Evolutionary conservation across 2,888 invertebrate genomes (phyloP).

Genomic region (Agelastica alni): DNA sequence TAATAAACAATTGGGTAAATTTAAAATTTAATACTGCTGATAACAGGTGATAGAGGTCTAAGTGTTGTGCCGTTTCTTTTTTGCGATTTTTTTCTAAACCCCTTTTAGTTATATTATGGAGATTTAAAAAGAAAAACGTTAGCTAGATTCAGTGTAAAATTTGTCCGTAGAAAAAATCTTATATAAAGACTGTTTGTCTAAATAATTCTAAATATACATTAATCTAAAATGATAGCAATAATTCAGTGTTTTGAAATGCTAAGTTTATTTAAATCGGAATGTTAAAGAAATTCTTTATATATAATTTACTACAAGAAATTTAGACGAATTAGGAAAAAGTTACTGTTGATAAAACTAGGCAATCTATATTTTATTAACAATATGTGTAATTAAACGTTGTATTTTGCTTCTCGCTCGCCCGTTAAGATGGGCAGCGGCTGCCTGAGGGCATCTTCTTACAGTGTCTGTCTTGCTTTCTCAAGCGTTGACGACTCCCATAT

Average conservation of each 20-base stretch:
- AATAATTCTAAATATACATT: constrained; percentile 46
- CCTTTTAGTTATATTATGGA: constrained; percentile 20
- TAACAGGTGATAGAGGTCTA: no score
- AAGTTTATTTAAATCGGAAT: constrained; percentile 24
- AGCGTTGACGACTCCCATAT: no score
- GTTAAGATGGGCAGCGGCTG: no score
- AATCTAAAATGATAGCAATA: constrained; percentile 51
- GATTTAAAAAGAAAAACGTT: constrained; percentile 34
- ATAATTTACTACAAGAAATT: constrained; percentile 10
- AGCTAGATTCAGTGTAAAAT: constrained; percentile 45
- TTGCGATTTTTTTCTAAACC: constrained; percentile 20
- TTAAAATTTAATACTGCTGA: no score
- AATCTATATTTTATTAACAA: no score
- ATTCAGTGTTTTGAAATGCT: constrained; percentile 46
- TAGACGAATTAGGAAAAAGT: neutral
- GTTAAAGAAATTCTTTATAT: constrained; percentile 21
- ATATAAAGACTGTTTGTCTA: constrained; percentile 49
- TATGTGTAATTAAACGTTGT: no score
- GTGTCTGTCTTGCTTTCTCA: no score
- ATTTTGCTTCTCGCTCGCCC: no score
- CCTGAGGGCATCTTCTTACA: no score
- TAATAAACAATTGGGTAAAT: no score
- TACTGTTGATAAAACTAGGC: no score
- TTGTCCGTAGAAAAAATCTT: constrained; percentile 48
- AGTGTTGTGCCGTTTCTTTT: no score